Evolutionary conservation across 2,888 invertebrate genomes (phyloP).

Genomic region (Cenopis cana): DNA sequence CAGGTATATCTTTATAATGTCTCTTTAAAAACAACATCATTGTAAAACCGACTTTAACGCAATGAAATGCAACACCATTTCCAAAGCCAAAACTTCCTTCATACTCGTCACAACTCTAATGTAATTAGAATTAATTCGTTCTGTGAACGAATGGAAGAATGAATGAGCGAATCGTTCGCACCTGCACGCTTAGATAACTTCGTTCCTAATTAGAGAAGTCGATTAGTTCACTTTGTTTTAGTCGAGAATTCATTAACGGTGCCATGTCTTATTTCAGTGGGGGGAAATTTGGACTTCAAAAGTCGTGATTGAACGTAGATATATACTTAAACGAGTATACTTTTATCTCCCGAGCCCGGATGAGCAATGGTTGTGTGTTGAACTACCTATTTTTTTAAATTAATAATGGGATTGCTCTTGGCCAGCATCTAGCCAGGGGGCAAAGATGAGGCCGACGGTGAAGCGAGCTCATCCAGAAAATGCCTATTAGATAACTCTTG

Average conservation of each 20-base stretch:
- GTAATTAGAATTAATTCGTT: conserved; percentile 37
- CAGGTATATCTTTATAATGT: conserved; percentile 1
- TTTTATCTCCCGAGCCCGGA: no score
- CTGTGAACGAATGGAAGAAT: conserved; percentile 30
- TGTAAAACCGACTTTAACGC: background rate
- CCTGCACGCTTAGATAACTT: conserved; percentile 43
- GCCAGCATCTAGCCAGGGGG: no score
- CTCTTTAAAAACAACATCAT: background rate
- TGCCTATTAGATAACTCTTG: no score
- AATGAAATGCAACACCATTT: background rate
- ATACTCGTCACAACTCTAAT: conserved; percentile 26
- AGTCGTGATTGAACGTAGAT: background rate
- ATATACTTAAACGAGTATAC: no score
- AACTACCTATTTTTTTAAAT: no score
- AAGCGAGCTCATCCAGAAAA: no score
- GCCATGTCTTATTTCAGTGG: conserved; percentile 10
- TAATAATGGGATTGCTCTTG: no score
- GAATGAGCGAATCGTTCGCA: conserved; percentile 38
- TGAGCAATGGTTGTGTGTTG: no score
- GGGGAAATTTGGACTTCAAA: background rate
- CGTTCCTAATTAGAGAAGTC: conserved; percentile 40
- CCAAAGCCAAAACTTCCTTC: background rate
- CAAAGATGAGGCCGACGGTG: no score
- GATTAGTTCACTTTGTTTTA: conserved; percentile 40
- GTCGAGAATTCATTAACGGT: conserved; percentile 20